phyloP scores from a whole-genome alignment of 1,140 invertebrate genomes.

The Lucilia cuprina region DNA sequence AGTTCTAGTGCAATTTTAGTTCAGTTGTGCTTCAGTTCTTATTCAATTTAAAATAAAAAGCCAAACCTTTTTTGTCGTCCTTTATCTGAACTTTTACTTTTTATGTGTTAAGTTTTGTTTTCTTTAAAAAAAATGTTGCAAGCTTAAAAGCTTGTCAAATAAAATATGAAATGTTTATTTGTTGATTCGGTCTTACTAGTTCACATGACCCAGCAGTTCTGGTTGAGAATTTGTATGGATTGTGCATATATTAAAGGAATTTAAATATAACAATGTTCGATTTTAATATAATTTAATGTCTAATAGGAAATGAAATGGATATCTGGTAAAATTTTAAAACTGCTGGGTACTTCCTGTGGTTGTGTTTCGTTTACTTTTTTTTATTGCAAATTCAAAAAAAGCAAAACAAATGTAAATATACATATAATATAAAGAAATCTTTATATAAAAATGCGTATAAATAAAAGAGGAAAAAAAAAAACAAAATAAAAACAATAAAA shows the following conservation, averaged over 20 bases:
- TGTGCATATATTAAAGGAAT: too few relatives aligned
- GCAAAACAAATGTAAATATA: not conserved
- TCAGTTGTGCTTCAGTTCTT: too few relatives aligned
- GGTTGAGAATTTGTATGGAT: too few relatives aligned
- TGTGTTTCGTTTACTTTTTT: not conserved
- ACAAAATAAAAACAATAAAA: not conserved
- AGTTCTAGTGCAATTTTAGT: too few relatives aligned
- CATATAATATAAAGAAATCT: not conserved
- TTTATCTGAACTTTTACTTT: not conserved
- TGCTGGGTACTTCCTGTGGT: too few relatives aligned
- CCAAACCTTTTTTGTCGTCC: too few relatives aligned
- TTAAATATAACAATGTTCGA: too few relatives aligned
- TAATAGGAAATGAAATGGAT: too few relatives aligned
- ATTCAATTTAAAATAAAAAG: too few relatives aligned
- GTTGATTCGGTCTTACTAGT: not conserved
- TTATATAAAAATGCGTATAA: not conserved
- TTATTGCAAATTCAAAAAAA: not conserved
- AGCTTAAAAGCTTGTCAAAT: constrained; percentile 14
- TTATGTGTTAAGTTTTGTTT: not conserved
- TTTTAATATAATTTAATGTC: too few relatives aligned
- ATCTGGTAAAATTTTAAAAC: too few relatives aligned
- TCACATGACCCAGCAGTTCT: too few relatives aligned
- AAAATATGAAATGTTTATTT: not conserved
- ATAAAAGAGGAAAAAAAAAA: not conserved
- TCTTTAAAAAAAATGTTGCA: not conserved